phyloP scores from a whole-genome alignment of 2,113 vertebrate species.

The Aix galericulata region DNA sequence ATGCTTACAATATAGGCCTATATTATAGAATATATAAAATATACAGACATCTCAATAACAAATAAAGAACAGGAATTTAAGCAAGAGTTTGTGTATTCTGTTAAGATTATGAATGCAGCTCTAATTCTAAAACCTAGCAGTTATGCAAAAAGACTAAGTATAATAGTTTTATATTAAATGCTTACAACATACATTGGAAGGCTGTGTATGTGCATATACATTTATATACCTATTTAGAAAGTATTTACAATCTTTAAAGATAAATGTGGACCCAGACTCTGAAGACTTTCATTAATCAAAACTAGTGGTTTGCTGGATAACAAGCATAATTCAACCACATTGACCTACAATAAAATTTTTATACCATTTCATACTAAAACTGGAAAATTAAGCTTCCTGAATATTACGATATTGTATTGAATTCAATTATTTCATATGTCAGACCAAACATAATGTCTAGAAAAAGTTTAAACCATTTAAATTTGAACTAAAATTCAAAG shows the following conservation, averaged over 20 bases:
- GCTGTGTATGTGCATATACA: background rate
- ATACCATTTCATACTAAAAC: background rate
- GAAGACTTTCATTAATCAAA: background rate
- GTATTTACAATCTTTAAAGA: slow-evolving; percentile 14
- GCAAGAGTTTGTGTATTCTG: slow-evolving; percentile 57
- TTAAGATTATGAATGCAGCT: slow-evolving; percentile 54
- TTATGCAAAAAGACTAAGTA: slow-evolving; percentile 29
- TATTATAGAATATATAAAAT: slow-evolving; percentile 62
- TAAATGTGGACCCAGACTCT: background rate
- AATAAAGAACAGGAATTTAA: slow-evolving; percentile 69
- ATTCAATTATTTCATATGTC: slow-evolving; percentile 1
- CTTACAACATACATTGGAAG: background rate
- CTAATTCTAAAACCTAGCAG: slow-evolving; percentile 57
- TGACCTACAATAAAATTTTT: background rate
- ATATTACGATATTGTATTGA: slow-evolving; percentile 27
- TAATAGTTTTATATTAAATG: slow-evolving; percentile 49
- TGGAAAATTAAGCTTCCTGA: background rate
- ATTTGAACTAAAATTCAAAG: slow-evolving; percentile 45
- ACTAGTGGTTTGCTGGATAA: background rate
- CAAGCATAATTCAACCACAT: background rate
- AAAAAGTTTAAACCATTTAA: slow-evolving; percentile 23
- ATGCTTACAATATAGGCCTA: slow-evolving; percentile 58
- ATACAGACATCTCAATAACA: slow-evolving; percentile 57
- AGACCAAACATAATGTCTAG: background rate
- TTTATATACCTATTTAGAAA: slow-evolving; percentile 33